Evolutionary conservation across 2,797 vertebrate genomes (phyloP).

Genomic region (Furcifer pardalis): DNA sequence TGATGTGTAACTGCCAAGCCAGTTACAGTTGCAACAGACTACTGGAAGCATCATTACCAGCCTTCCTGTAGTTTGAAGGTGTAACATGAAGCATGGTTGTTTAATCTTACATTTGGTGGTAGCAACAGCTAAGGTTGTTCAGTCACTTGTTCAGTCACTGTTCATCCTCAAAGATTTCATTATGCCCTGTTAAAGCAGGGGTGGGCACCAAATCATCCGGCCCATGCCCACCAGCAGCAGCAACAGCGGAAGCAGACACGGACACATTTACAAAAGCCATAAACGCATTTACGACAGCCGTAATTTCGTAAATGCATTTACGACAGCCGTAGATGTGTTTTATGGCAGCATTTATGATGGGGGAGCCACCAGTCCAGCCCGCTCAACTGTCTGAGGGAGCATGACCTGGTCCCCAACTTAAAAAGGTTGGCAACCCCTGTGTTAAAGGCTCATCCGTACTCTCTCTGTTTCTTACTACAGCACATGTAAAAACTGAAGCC

Average conservation of each 20-base stretch:
- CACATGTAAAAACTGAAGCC: background rate
- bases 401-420: no score
- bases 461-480: background rate
- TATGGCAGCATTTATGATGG: no score
- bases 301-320: no score
- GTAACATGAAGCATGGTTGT: background rate
- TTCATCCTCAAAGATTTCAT: background rate
- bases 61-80: slow-evolving; percentile 46
- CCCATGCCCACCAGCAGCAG: no score
- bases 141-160: background rate
- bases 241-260: no score
- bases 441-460: background rate
- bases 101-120: background rate
- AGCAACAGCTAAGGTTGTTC: background rate
- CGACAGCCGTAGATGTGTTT: no score
- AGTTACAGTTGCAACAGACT: slow-evolving; percentile 59
- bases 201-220: no score
- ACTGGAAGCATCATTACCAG: slow-evolving; percentile 53
- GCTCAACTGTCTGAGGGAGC: no score
- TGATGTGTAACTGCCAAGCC: slow-evolving; percentile 68
- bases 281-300: no score
- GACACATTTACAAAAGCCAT: no score
- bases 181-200: no score
- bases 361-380: no score
- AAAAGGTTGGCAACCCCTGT: background rate